Conservation (phyloP, 1,140 invertebrate species). For the Lepeophtheirus salmonis region DNA sequence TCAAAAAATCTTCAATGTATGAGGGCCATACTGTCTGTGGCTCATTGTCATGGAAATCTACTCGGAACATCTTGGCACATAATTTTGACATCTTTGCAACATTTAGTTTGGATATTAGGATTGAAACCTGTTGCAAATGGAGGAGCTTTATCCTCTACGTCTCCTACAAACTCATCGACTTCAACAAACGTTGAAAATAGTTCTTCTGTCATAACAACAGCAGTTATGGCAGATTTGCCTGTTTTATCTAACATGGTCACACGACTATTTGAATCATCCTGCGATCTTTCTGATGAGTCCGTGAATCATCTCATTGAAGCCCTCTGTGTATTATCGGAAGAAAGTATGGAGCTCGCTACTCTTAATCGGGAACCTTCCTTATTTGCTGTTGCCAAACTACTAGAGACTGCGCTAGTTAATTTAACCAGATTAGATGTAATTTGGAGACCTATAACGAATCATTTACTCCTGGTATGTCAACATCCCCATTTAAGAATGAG, state of each 20-base stretch:
- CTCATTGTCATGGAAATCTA: conserved; percentile 76
- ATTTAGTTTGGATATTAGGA: conserved; percentile 93
- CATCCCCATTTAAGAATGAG: conserved; percentile 86
- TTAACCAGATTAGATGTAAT: conserved; percentile 77
- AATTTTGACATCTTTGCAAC: conserved; percentile 58
- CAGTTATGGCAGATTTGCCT: conserved; percentile 85
- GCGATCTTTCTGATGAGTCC: conserved; percentile 78
- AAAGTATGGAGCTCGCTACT: conserved; percentile 91
- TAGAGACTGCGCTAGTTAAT: conserved; percentile 93
- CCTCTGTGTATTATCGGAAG: conserved; percentile 80
- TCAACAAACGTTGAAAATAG: too few species aligned
- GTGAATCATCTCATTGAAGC: conserved; percentile 92
- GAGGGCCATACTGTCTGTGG: conserved; percentile 64
- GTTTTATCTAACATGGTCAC: conserved; percentile 80
- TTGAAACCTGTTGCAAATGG: conserved; percentile 64
- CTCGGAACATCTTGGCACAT: conserved; percentile 85
- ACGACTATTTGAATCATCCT: conserved; percentile 79
- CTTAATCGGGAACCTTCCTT: conserved; percentile 88
- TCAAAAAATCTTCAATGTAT: conserved; percentile 93
- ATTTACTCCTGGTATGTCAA: conserved; percentile 83
- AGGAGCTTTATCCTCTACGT: conserved; percentile 2
- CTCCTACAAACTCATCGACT: conserved; percentile 25
- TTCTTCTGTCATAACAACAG: conserved; percentile 76
- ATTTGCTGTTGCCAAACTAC: conserved; percentile 87
- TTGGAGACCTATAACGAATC: conserved; percentile 89